phyloP scores from a whole-genome alignment of 2,797 vertebrate species.

The Coregonus ussuriensis region DNA sequence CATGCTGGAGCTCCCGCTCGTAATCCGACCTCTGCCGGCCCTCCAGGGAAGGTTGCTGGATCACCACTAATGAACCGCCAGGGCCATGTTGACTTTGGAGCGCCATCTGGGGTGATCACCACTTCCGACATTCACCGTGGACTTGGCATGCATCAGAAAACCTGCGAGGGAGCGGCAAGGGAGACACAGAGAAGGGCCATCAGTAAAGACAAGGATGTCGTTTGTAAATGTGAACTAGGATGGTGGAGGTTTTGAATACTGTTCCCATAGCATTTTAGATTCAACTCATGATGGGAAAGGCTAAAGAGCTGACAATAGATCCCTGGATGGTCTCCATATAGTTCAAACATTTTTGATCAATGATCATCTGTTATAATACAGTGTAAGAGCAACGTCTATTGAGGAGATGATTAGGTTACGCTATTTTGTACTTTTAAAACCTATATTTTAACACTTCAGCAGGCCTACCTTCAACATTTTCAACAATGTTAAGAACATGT shows the following conservation, averaged over 20 bases:
- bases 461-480: too few species aligned
- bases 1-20: slow-evolving; percentile 84
- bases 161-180: slow-evolving; percentile 66
- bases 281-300: background rate
- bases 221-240: background rate
- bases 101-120: slow-evolving; percentile 94
- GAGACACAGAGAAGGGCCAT: slow-evolving; percentile 24
- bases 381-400: too few species aligned
- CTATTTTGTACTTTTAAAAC: too few species aligned
- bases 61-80: slow-evolving; percentile 85
- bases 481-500: too few species aligned
- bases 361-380: too few species aligned
- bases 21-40: slow-evolving; percentile 85
- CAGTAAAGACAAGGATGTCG: slow-evolving; percentile 29
- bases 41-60: slow-evolving; percentile 88
- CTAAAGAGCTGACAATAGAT: too few species aligned
- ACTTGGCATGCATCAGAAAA: slow-evolving; percentile 94
- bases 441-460: too few species aligned
- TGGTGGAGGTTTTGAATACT: background rate
- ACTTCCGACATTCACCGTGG: slow-evolving; percentile 88
- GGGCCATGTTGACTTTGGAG: slow-evolving; percentile 90
- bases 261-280: background rate
- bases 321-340: background rate
- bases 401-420: too few species aligned
- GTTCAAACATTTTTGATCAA: background rate